Evolutionary conservation across 2,797 vertebrate species (phyloP).

Genomic region (Neosilurus hyrtlii): DNA sequence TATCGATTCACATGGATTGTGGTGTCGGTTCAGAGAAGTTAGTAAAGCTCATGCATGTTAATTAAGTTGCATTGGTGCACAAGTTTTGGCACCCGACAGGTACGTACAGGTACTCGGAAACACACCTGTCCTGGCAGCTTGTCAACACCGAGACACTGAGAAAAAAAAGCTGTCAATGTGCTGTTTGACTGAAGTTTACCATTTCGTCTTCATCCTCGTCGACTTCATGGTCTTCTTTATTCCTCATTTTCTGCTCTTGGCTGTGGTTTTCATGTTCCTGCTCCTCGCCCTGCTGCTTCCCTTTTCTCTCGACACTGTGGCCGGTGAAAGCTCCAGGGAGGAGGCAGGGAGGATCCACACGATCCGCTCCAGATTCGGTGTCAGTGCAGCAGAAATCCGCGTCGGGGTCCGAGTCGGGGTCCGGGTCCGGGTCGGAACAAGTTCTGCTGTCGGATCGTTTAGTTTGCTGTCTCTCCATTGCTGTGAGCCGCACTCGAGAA

Average conservation of each 20-base stretch:
- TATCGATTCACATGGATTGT: neutral
- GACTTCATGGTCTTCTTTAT: constrained; percentile 51
- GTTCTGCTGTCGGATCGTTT: constrained; percentile 38
- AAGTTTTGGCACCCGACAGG: neutral
- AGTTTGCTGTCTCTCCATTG: constrained; percentile 50
- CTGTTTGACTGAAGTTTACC: constrained; percentile 58
- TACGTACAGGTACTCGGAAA: neutral
- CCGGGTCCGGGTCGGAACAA: constrained; percentile 54
- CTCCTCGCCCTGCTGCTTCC: constrained; percentile 31
- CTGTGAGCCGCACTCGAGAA: constrained; percentile 27
- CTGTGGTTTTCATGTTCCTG: constrained; percentile 19
- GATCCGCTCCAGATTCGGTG: constrained; percentile 47
- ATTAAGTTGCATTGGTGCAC: neutral
- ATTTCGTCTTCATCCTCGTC: constrained; percentile 68
- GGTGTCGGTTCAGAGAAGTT: neutral
- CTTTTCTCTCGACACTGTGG: constrained; percentile 25
- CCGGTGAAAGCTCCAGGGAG: constrained; percentile 27
- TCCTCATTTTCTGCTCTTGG: constrained; percentile 43
- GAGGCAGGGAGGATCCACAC: neutral
- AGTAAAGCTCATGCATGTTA: neutral
- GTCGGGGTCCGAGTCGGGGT: neutral
- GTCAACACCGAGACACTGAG: too few relatives aligned
- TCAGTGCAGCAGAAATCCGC: too few relatives aligned
- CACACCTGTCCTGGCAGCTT: neutral
- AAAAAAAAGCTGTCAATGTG: neutral